Evolutionary conservation across 2,797 vertebrate genomes (phyloP).

Genomic region (Pseudochromis fuscus): DNA sequence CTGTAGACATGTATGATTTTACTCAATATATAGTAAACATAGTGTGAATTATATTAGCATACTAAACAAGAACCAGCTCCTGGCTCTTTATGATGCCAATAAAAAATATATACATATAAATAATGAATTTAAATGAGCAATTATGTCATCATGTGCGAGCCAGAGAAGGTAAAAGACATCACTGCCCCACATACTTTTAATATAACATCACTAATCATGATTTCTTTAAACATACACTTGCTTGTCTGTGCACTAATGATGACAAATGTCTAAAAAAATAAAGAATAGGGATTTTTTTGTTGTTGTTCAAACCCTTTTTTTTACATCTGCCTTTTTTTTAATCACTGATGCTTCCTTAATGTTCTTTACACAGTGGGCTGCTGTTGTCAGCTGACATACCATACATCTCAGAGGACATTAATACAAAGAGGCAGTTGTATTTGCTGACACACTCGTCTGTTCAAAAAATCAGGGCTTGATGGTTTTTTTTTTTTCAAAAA

Average conservation of each 20-base stretch:
- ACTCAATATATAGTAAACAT: slow-evolving; percentile 51
- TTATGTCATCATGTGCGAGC: slow-evolving; percentile 45
- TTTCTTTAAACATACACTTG: background rate
- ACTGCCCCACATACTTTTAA: background rate
- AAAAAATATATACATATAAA: too few species aligned
- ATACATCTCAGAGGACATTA: slow-evolving; percentile 6
- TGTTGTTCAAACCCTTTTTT: slow-evolving; percentile 26
- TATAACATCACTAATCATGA: slow-evolving; percentile 5
- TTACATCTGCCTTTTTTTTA: slow-evolving; percentile 27
- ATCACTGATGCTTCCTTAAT: slow-evolving; percentile 26
- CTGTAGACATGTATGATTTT: slow-evolving; percentile 42
- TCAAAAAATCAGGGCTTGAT: background rate
- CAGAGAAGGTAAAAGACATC: slow-evolving; percentile 25
- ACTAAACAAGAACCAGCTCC: slow-evolving; percentile 36
- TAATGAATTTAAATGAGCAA: slow-evolving; percentile 65
- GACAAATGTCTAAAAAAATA: slow-evolving; percentile 38
- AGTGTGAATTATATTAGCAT: slow-evolving; percentile 49
- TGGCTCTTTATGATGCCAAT: slow-evolving; percentile 19
- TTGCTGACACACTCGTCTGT: slow-evolving; percentile 1
- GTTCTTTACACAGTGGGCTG: slow-evolving; percentile 26
- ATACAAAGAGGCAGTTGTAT: slow-evolving; percentile 32
- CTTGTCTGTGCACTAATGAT: slow-evolving; percentile 20
- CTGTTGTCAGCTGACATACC: slow-evolving; percentile 25
- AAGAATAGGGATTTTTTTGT: slow-evolving; percentile 26
- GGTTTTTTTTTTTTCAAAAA: background rate